Base-by-base conservation (phyloP, 1,140 invertebrate species). In the Leptinotarsa undecemlineata region DNA sequence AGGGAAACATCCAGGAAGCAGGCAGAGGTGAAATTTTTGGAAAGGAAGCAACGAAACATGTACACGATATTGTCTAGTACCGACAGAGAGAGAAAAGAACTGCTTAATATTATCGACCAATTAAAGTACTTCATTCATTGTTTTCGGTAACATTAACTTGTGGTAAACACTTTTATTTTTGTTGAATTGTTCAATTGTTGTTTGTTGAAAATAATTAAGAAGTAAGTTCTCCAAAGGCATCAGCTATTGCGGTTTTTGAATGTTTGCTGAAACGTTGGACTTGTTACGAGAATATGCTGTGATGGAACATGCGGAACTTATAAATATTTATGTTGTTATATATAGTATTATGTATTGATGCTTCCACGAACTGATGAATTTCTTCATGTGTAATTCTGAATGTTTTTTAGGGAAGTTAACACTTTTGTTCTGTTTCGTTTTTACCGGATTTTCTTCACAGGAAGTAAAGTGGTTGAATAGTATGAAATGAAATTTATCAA, bases 111-210 rank as follows among this genome's bases (percentile, higher is more conserved):
- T 47, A 73, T 82, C 63, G 80, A 81, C 75, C 78, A 82, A 72
- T 76, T 82, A 74, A 80, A 73, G 62, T 80, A 80, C 71, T 80
- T 81, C 51, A 68, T 82, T 33, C 79, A 81, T 70, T 69, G 74
- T 66, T 78, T 82, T 79, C 80, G 80, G 79, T 82, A 82, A 80
- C 80, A 80, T 63, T 63, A 48, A 48, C 42, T 70, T 71, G 70
- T 61, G 42, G 42, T 42, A 21, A 74, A 23, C 47, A 26, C 51
- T 63, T 48, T 68, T 67, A 68, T 73, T 67, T 73, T 73, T 73
- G 64, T 72, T 72, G 61, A 19, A 47, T 62, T 72, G 23, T n/a
- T 47, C 67, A 33, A 23, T 73, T 63, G 47, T 66, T 64, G 23
- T 15, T 73, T 64, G 33, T 64, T 48, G 1, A 47, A 33, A 42